Conservation (phyloP, 2,797 vertebrate species). For the Novumbra hubbsi region DNA sequence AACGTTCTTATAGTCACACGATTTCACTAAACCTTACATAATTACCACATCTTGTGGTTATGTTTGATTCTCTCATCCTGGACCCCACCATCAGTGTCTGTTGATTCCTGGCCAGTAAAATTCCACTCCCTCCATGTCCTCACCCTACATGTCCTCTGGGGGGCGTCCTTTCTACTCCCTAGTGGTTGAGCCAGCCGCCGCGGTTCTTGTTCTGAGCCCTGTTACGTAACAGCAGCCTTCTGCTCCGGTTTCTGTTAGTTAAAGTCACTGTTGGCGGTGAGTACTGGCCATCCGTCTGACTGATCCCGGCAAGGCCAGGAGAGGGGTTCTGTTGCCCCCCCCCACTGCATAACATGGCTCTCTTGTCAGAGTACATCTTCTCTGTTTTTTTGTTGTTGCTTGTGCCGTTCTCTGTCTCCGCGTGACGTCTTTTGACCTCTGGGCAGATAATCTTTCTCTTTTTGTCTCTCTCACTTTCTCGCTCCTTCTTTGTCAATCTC, state of each 20-base stretch:
- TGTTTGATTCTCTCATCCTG: neutral
- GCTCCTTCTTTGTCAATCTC: neutral
- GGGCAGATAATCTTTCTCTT: no score
- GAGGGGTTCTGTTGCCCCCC: slow-evolving; percentile 9
- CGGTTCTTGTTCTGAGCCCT: neutral
- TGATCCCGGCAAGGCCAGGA: slow-evolving; percentile 20
- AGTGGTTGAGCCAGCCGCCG: neutral
- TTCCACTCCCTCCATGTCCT: neutral
- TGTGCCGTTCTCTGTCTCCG: no score
- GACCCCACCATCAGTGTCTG: neutral
- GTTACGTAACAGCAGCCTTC: slow-evolving; percentile 2
- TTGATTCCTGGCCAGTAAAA: neutral
- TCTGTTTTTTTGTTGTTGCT: no score
- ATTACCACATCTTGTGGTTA: neutral
- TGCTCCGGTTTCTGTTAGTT: slow-evolving; percentile 23
- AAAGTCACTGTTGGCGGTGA: slow-evolving; percentile 36
- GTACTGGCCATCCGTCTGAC: slow-evolving; percentile 3
- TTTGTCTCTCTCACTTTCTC: no score
- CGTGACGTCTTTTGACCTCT: no score
- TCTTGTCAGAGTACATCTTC: neutral
- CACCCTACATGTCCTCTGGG: neutral
- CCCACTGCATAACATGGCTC: neutral
- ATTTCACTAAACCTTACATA: neutral
- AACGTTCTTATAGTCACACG: neutral
- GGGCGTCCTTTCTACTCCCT: neutral